Percentiles rank a stretch among this genome's conserved stretches.
These are phyloP conservation scores for Oscheius sp. DNA, from an alignment of 2,888 invertebrate genomes.

Conservation along the genomic window DNA sequence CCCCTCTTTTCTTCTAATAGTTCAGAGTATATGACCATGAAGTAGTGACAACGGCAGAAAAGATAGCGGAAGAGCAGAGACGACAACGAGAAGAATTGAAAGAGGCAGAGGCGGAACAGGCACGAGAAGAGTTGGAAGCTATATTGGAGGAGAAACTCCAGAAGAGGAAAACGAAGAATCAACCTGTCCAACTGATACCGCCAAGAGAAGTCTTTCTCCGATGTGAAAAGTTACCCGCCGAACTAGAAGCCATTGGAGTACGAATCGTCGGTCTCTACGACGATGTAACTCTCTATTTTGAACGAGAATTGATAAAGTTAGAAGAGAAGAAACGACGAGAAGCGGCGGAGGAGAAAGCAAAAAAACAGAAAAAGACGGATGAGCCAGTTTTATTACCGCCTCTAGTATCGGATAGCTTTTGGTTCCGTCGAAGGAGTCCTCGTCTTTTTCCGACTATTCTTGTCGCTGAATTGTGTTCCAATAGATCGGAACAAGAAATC, in stretches of 20 bases:
- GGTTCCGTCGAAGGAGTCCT: slow-evolving; percentile 17
- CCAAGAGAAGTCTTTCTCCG: not conserved
- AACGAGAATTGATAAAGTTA: not conserved
- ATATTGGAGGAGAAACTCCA: not conserved
- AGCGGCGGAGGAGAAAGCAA: not conserved
- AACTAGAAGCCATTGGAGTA: no score
- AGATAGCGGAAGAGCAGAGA: slow-evolving; percentile 5
- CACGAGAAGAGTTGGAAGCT: not conserved
- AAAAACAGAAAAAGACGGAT: not conserved
- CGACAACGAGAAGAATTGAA: not conserved
- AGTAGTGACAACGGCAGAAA: slow-evolving; percentile 10
- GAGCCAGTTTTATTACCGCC: not conserved
- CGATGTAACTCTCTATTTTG: not conserved
- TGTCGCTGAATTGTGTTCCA: slow-evolving; percentile 18
- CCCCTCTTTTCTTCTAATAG: not conserved
- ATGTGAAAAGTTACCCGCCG: not conserved
- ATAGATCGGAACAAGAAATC: slow-evolving; percentile 12
- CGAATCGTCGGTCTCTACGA: not conserved
- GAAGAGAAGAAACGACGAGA: slow-evolving; percentile 2
- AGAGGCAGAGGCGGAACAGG: not conserved
- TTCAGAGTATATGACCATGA: slow-evolving; percentile 2
- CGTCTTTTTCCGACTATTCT: slow-evolving; percentile 12
- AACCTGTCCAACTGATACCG: not conserved
- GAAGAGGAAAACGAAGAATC: not conserved
- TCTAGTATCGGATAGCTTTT: not conserved